Percentiles rank a stretch among this genome's conserved stretches.
These are phyloP conservation scores for Arothron firmamentum DNA, from an alignment of 2,113 vertebrate genomes.

Conservation along the genomic window DNA sequence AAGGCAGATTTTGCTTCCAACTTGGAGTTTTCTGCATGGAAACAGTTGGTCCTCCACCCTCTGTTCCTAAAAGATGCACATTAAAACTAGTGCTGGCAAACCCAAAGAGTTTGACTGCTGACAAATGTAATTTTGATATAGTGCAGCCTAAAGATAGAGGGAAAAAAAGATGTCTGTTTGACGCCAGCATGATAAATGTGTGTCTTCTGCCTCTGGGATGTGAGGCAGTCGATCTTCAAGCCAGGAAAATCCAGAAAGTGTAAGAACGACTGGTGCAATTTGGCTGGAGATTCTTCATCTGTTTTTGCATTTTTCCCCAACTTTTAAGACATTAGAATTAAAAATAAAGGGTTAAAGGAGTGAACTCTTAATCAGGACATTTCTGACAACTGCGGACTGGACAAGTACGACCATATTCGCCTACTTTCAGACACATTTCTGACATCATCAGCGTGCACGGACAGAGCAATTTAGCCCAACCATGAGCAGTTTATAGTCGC, in stretches of 20 bases:
- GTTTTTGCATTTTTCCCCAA: constrained; percentile 3
- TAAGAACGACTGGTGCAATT: too few species aligned
- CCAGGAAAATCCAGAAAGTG: too few species aligned
- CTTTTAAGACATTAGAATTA: constrained; percentile 23
- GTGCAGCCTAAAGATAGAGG: not conserved
- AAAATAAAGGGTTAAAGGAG: constrained; percentile 25
- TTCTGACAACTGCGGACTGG: not conserved
- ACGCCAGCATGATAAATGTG: not conserved
- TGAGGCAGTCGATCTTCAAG: too few species aligned
- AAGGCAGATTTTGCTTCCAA: too few species aligned
- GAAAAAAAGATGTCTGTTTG: too few species aligned
- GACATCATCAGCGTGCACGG: constrained; percentile 25
- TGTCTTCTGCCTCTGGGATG: not conserved
- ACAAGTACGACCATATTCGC: constrained; percentile 14
- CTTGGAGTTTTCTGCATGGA: too few species aligned
- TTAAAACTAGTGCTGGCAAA: too few species aligned
- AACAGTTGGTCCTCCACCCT: too few species aligned
- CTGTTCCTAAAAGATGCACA: too few species aligned
- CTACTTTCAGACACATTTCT: constrained; percentile 10
- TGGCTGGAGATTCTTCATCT: not conserved
- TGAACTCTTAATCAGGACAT: constrained; percentile 34
- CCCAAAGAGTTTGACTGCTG: too few species aligned
- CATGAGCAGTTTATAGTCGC: constrained; percentile 65
- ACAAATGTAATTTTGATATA: constrained; percentile 15
- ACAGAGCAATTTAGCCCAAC: constrained; percentile 55